Evolutionary conservation across 2,888 invertebrate genomes (phyloP).

Genomic region (Chrysolina oricalcia): DNA sequence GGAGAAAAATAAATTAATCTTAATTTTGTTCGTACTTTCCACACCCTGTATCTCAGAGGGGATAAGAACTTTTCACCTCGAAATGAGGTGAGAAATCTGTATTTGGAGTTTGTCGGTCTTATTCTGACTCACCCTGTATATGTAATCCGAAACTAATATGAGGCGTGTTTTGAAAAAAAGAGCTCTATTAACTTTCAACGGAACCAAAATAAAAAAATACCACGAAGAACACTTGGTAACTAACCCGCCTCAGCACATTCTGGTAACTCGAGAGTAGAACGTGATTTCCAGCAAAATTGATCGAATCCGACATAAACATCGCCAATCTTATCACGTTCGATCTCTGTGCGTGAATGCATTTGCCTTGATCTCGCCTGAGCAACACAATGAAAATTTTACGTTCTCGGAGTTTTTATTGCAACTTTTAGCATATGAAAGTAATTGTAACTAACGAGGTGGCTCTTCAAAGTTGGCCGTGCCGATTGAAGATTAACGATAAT

Average conservation of each 20-base stretch:
- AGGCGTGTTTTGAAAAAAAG: no score
- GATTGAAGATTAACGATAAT: conserved; percentile 4
- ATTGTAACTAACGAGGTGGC: conserved; percentile 2
- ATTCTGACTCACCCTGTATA: no score
- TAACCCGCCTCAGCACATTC: background rate
- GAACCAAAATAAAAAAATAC: background rate
- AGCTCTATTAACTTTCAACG: background rate
- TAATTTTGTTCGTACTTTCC: no score
- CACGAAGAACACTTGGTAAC: background rate
- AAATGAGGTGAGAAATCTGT: no score
- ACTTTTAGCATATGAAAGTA: background rate
- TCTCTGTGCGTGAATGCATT: conserved; percentile 8
- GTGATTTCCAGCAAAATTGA: conserved; percentile 17
- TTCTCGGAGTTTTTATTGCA: background rate
- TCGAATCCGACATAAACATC: conserved; percentile 16
- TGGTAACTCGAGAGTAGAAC: conserved; percentile 5
- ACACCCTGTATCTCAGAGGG: no score
- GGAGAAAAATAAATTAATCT: no score
- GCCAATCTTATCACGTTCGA: conserved; percentile 19
- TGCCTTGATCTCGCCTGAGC: conserved; percentile 5
- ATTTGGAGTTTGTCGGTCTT: no score
- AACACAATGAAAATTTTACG: conserved; percentile 19
- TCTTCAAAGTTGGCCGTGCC: background rate
- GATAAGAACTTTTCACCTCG: no score
- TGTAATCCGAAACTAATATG: no score